These are phyloP conservation scores for Atta texana DNA, from an alignment of 1,140 invertebrate species.

Conservation along the genomic window DNA sequence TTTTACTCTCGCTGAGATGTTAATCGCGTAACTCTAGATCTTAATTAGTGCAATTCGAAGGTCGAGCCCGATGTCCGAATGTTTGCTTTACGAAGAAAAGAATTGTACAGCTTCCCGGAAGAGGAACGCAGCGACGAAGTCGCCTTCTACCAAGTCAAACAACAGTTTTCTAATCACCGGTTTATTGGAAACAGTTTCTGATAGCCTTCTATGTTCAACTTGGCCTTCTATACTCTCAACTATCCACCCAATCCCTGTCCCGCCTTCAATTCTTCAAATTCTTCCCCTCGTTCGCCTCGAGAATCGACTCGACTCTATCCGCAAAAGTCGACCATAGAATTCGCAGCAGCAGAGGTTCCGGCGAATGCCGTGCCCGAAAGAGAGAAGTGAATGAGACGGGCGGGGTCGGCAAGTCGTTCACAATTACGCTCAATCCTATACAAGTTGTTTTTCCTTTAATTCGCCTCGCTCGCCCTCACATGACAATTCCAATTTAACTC, in stretches of 20 bases:
- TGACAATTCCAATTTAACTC: constrained; percentile 84
- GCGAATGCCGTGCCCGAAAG: constrained; percentile 64
- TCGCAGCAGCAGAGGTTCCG: constrained; percentile 61
- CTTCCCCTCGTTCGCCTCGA: constrained; percentile 58
- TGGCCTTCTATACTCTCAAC: constrained; percentile 10
- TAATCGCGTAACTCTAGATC: not conserved
- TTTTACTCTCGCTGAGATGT: not conserved
- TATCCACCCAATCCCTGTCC: constrained; percentile 5
- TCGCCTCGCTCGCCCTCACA: constrained; percentile 79
- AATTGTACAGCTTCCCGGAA: not conserved
- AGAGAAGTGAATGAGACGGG: no score
- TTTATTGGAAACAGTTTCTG: constrained; percentile 73
- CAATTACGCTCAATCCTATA: constrained; percentile 79
- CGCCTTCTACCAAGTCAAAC: constrained; percentile 53
- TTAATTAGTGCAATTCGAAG: constrained; percentile 6
- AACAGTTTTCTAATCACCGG: constrained; percentile 74
- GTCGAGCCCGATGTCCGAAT: not conserved
- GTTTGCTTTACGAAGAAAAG: not conserved
- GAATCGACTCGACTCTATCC: constrained; percentile 61
- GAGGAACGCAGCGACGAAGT: not conserved
- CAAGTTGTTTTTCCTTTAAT: constrained; percentile 79
- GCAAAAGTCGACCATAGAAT: constrained; percentile 61
- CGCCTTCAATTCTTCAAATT: constrained; percentile 41
- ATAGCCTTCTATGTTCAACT: constrained; percentile 56
- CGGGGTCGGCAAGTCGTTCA: constrained; percentile 57